Evolutionary conservation across 2,888 invertebrate species (phyloP).

Genomic region (Caenorhabditis angaria): DNA sequence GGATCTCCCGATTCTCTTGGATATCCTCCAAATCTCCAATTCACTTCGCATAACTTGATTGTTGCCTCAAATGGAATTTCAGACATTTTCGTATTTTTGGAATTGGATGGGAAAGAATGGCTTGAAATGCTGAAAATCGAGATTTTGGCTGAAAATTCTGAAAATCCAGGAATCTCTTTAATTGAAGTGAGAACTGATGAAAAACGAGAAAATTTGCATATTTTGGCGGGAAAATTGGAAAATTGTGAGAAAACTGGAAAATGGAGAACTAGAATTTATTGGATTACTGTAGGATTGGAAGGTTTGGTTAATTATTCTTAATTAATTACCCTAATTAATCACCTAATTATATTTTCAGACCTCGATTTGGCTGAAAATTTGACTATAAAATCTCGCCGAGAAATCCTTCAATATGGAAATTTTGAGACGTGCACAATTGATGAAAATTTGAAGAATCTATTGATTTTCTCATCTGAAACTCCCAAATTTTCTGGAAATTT

Average conservation of each 20-base stretch:
- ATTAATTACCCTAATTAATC: too few species aligned
- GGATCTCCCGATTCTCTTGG: not conserved
- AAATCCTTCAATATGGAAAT: not conserved
- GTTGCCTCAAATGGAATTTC: slow-evolving; percentile 22
- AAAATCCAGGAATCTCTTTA: slow-evolving; percentile 3
- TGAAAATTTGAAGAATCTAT: not conserved
- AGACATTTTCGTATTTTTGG: slow-evolving; percentile 17
- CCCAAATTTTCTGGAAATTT: slow-evolving; percentile 7
- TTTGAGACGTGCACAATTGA: not conserved
- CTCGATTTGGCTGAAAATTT: not conserved
- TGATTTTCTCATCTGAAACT: not conserved
- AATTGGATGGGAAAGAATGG: not conserved
- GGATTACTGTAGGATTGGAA: slow-evolving; percentile 16
- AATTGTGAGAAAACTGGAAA: slow-evolving; percentile 3
- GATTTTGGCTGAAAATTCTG: not conserved
- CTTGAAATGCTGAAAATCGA: slow-evolving; percentile 16
- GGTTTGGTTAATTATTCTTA: not conserved
- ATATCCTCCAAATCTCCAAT: slow-evolving; percentile 20
- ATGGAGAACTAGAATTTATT: slow-evolving; percentile 9
- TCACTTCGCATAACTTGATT: slow-evolving; percentile 13
- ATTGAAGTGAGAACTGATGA: slow-evolving; percentile 24
- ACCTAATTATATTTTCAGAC: too few species aligned
- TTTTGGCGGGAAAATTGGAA: slow-evolving; percentile 19
- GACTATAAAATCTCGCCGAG: not conserved
- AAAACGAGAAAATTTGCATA: slow-evolving; percentile 6